Evolutionary conservation across 92 coral and sea anemone species (phyloP).

Genomic region (Porites divaricata): DNA sequence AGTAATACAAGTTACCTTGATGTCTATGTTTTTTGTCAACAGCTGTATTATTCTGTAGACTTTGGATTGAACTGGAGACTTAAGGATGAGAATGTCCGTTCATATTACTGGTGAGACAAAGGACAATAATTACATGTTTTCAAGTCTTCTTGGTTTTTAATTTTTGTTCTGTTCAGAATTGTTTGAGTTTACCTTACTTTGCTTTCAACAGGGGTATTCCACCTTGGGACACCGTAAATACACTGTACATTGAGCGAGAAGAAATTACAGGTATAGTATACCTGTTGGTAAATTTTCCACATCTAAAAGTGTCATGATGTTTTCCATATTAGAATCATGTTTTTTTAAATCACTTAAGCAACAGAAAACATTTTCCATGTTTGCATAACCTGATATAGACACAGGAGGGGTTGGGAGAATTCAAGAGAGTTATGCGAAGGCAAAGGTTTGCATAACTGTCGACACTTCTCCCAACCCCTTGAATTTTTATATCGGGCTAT

Average conservation of each 20-base stretch:
- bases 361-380: too few species aligned
- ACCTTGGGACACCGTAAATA: slow-evolving; percentile 76
- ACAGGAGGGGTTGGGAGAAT: too few species aligned
- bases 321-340: too few species aligned
- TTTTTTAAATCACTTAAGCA: too few species aligned
- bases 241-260: slow-evolving; percentile 74
- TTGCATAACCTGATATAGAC: too few species aligned
- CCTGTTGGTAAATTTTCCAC: too few species aligned
- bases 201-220: slow-evolving; percentile 68
- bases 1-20: too few species aligned
- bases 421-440: too few species aligned
- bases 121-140: background rate
- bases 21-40: background rate
- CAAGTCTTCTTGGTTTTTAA: background rate
- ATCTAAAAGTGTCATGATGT: background rate
- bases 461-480: too few species aligned
- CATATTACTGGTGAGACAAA: slow-evolving; percentile 79
- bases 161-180: background rate
- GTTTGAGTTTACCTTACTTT: background rate
- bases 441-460: too few species aligned
- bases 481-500: too few species aligned
- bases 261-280: slow-evolving; percentile 53
- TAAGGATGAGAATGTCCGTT: slow-evolving; percentile 78
- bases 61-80: slow-evolving; percentile 81
- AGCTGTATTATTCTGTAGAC: slow-evolving; percentile 87